Conservation (phyloP, 2,113 vertebrate genomes). For the Fulmarus glacialis region DNA sequence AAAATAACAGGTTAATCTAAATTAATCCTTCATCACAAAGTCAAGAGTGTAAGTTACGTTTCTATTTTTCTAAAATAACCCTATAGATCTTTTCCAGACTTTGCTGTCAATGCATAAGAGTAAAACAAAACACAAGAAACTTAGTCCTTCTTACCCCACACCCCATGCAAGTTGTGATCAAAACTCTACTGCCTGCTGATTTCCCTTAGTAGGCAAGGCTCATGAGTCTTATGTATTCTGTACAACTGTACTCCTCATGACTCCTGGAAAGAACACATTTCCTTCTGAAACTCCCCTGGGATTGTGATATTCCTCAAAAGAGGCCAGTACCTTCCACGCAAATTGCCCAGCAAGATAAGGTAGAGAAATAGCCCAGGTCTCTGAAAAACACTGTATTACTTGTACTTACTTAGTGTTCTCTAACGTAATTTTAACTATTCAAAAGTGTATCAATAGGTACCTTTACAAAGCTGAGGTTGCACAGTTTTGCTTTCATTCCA, state of each 20-base stretch:
- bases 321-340: conserved; percentile 15
- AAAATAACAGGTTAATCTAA: conserved; percentile 13
- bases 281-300: neutral
- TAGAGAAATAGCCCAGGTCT: conserved; percentile 52
- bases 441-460: conserved; percentile 73
- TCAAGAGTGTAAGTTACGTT: neutral
- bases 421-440: conserved; percentile 1
- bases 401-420: neutral
- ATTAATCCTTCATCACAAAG: neutral
- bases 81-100: neutral
- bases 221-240: neutral
- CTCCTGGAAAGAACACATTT: neutral
- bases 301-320: neutral
- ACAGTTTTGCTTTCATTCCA: conserved; percentile 93
- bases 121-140: neutral
- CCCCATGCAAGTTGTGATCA: neutral
- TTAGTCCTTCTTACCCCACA: neutral
- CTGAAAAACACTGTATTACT: conserved; percentile 18
- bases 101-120: neutral
- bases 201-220: neutral
- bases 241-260: neutral
- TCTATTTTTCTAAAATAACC: neutral
- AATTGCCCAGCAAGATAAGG: conserved; percentile 55
- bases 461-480: conserved; percentile 94
- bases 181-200: neutral